Evolutionary conservation across 2,888 invertebrate species (phyloP).

Genomic region (Gnatocerus cornutus): DNA sequence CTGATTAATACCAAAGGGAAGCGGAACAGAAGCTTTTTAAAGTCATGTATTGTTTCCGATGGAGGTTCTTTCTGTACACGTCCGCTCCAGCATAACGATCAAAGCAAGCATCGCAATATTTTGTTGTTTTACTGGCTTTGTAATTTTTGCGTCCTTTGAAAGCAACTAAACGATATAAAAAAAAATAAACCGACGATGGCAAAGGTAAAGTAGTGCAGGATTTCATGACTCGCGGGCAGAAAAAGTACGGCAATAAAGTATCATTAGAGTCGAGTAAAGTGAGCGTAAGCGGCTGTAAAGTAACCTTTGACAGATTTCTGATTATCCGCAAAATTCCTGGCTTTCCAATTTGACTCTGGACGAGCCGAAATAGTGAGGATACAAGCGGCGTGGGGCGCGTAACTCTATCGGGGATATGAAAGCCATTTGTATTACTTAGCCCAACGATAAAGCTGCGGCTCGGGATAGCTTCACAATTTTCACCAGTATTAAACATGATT

Average conservation of each 20-base stretch:
- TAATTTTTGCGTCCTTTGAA: conserved; percentile 7
- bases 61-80: conserved; percentile 28
- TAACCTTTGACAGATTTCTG: too few relatives aligned
- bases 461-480: conserved; percentile 71
- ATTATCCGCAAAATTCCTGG: neutral
- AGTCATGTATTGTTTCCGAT: conserved; percentile 40
- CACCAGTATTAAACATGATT: conserved; percentile 71
- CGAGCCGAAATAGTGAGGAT: conserved; percentile 9
- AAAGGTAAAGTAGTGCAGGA: neutral
- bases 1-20: conserved; percentile 37
- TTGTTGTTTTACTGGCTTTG: conserved; percentile 10
- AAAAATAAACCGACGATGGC: neutral
- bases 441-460: conserved; percentile 72
- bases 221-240: too few relatives aligned
- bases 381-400: conserved; percentile 50
- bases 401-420: conserved; percentile 67
- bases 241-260: too few relatives aligned
- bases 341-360: neutral
- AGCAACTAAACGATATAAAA: neutral
- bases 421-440: conserved; percentile 74
- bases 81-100: conserved; percentile 32
- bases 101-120: conserved; percentile 15
- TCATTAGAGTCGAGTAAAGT: too few relatives aligned
- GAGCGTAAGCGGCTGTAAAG: too few relatives aligned
- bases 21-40: conserved; percentile 35